Evolutionary conservation across 2,888 invertebrate genomes (phyloP), one percentile per base, ranked within the genome.

Genomic region (Ophion costatus): DNA sequence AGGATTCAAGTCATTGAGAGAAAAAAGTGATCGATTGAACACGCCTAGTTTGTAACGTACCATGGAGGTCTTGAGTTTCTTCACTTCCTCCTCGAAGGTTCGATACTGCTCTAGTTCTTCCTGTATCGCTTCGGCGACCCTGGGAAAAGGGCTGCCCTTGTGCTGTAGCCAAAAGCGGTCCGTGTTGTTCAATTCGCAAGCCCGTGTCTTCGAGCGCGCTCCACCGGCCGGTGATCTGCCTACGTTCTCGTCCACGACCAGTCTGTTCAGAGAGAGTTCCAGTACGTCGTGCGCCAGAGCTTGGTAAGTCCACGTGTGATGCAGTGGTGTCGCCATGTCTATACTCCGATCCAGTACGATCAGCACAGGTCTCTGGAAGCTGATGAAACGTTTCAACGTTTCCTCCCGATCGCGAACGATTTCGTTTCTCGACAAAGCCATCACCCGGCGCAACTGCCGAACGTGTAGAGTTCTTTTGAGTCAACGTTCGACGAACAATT

Each of bases 281-380:
- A 99, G 94, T 5, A 99, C 97, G 95, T 99, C 99, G 94, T 99
- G 99, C 33, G 98, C 97, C 78, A 99, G 94, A 0, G 99, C 99
- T 94, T 99, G 99, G 94, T 99, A 99, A 0, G 99, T 99, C 99
- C 99, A 99, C 0, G 99, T 99, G 94, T 99, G 99, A 95, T 99
- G 99, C 84, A 99, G 94, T 33, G 99, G 99, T 63, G 99, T 99
- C 1, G 99, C 99, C 96, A 99, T 96, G 94, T 99, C 99, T 87
- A 99, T 95, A 94, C 98, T 98, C 84, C 99, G 95, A 94, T 99
- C 99, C 80, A 99, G 94, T 84, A 99, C 94, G 87, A 99, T 97
- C 51, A 99, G 94, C 90, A 99, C 95, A 0, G 99, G 99, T 70
- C 99, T 95, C 91, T 99, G 98, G 93, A 99, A 99, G 93, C 98